Evolutionary conservation across 2,888 invertebrate species (phyloP), one percentile per base, ranked within the genome.

Genomic region (Philopedon plagiatum): DNA sequence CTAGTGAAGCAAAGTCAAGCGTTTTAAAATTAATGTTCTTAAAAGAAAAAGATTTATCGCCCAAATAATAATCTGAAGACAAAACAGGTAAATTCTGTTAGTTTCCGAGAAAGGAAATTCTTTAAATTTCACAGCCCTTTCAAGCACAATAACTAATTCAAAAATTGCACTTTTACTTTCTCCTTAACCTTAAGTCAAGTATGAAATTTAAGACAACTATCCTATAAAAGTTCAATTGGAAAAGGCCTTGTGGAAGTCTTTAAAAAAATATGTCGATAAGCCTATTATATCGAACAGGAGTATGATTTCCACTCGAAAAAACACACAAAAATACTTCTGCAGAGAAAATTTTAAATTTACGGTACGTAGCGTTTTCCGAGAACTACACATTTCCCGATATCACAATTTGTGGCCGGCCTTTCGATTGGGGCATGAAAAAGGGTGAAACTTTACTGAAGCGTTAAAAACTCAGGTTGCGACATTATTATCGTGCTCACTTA

Each of bases 381-480:
- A 51, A 51, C 26, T 51, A 29, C 51, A 51, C 29, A 26, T 51
- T 29, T 51, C 29, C 51, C 29, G 15, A 51, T 51, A 51, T 29
- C 51, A 51, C 26, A 29, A 51, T 51, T 51, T 51, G 51, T 51
- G 51, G 51, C 15, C 51, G n/a, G 51, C 13, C 26, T 29, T 51
- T 29, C 51, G 29, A 51, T 29, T 29, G 51, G 26, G 26, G 51
- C 26, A 51, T 51, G 15, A 51, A 51, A 51, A 29, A 29, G 26
- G 51, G 51, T 51, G 15, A 51, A 51, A 51, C 19, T 51, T 51
- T 15, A 51, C 26, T 51, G 51, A 29, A 51, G 51, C 51, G 51
- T 51, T 51, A 51, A 26, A 51, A 51, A 51, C 15, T 29, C 29
- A 51, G 51, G 26, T 51, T 51, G 51, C 2, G 51, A 51, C 51